Evolutionary conservation across 2,113 vertebrate species (phyloP).

Genomic region (Thinocorus orbignyianus): DNA sequence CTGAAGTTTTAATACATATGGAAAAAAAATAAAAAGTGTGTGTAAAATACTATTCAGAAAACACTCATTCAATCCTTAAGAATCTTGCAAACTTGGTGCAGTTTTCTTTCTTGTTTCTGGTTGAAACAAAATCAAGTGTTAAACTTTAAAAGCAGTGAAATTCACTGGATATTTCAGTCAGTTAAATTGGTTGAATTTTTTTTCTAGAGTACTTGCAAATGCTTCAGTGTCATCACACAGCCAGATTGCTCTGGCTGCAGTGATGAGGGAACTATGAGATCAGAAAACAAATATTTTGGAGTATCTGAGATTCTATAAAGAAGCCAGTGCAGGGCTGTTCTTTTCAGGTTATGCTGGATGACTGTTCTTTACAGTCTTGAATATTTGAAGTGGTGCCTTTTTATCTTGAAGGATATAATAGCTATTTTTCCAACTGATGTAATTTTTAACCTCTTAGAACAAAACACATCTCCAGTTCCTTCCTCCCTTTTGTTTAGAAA

Average conservation of each 20-base stretch:
- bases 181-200: not conserved
- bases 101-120: not conserved
- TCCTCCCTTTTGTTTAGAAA: not conserved
- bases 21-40: not conserved
- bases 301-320: not conserved
- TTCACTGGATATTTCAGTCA: not conserved
- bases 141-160: not conserved
- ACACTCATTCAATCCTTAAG: not conserved
- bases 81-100: not conserved
- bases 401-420: not conserved
- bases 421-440: not conserved
- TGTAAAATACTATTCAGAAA: not conserved
- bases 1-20: not conserved
- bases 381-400: not conserved
- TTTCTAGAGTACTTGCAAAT: not conserved
- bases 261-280: not conserved
- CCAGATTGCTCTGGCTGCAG: not conserved
- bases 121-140: not conserved
- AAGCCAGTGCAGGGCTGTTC: not conserved
- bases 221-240: not conserved
- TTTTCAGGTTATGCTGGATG: not conserved
- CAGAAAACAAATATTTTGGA: not conserved
- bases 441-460: not conserved
- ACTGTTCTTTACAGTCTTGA: not conserved
- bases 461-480: not conserved